Evolutionary conservation across 1,140 invertebrate genomes (phyloP), one percentile per base, ranked within the genome.

Genomic region (Procambarus virginalis): DNA sequence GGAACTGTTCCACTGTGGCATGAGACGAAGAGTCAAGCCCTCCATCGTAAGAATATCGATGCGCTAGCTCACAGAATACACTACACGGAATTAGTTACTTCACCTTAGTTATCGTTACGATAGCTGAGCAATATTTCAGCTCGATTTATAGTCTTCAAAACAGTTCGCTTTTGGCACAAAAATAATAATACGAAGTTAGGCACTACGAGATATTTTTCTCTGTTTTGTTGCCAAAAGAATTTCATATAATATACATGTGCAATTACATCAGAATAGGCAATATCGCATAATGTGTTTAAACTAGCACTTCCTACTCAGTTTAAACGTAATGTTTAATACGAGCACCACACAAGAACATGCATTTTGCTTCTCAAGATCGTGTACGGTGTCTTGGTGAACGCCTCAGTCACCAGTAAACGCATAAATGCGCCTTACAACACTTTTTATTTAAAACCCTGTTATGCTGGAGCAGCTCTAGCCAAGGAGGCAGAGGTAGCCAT

Each of bases 1-100:
- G 86, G 86, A 89, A 88, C 86, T 86, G 77, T 86, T 79, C 88
- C 84, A 89, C 91, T 89, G 86, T 85, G 79, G 91, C 86, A 91
- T 60, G 64, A n/a, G 58, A 22, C 73, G 84, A 64, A 22, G 73
- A 46, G 75, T 51, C 68, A 70, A 20, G 46, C 60, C 34, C 82
- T 22, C 17, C 14, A 17, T 17, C 60, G 9, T 10, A 48, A 9
- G 10, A 60, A 12, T 22, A 48, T n/a, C 86, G 48, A 68, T 64
- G 48, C 64, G 34, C 78, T 51, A 20, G 58, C 34, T 75, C 77
- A 68, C 68, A 79, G 17, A 58, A 85, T 75, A 80, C 79, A 88
- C 6, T 34, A 88, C 64, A 81, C 86, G n/a, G 75, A 86, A 77
- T 49, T 76, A 55, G 48, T 64, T 51, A 46, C 60, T 58, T 34